A percentile compares a stretch with the other conserved stretches of the same genome.
Conservation (phyloP, 2,888 invertebrate species). For the Heliconius cydno region DNA sequence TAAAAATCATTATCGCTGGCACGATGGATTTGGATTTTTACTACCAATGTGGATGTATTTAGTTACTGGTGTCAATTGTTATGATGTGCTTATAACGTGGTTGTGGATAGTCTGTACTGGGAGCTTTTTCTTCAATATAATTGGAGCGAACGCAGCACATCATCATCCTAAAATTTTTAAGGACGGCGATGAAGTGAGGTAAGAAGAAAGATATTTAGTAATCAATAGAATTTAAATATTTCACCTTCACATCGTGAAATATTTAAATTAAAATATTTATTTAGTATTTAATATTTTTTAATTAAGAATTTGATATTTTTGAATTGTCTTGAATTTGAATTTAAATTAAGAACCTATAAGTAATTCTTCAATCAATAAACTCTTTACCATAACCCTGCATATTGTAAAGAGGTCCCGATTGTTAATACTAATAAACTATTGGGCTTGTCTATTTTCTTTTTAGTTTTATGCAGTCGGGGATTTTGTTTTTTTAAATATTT, state of each 20-base stretch:
- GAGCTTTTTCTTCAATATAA: conserved; percentile 85
- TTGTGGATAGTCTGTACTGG: conserved; percentile 80
- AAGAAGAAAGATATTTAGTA: conserved; percentile 34
- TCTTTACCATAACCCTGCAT: too few species aligned
- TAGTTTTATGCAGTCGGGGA: too few species aligned
- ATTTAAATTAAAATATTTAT: not conserved
- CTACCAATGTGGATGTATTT: conserved; percentile 75
- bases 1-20: conserved; percentile 65
- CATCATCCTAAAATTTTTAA: conserved; percentile 92
- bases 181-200: conserved; percentile 89
- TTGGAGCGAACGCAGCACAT: conserved; percentile 90
- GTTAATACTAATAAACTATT: too few species aligned
- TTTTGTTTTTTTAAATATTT: too few species aligned
- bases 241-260: too few species aligned
- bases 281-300: not conserved
- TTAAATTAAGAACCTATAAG: too few species aligned
- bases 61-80: conserved; percentile 60
- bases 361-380: too few species aligned
- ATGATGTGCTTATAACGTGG: conserved; percentile 79
- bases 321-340: too few species aligned
- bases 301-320: too few species aligned
- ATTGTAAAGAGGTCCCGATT: too few species aligned
- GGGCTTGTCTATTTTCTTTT: too few species aligned
- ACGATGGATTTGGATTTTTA: conserved; percentile 65
- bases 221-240: too few species aligned